Percentiles rank a stretch among this genome's conserved stretches.
Conservation (phyloP, 2,797 vertebrate species). For the Paramormyrops hopkinsi region DNA sequence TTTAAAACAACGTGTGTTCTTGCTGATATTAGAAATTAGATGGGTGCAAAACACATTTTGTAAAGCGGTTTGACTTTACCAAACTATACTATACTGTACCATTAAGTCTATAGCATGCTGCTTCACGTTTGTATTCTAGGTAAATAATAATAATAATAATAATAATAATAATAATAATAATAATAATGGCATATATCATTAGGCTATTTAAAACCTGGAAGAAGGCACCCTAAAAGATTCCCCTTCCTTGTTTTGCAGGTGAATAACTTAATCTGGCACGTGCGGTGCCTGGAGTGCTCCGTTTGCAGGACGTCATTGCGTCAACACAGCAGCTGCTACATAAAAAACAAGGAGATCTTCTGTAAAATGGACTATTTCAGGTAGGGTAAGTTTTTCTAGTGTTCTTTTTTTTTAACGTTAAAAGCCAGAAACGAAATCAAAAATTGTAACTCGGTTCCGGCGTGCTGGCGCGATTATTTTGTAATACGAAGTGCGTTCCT, state of each 20-base stretch:
- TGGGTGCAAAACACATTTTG: background rate
- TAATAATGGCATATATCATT: background rate
- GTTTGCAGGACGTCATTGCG: constrained; percentile 91
- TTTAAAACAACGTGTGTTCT: background rate
- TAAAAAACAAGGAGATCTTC: constrained; percentile 99
- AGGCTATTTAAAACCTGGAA: constrained; percentile 6
- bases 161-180: background rate
- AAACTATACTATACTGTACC: background rate
- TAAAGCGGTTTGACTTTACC: background rate
- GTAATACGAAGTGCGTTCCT: background rate
- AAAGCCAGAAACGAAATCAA: background rate
- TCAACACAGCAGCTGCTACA: constrained; percentile 98
- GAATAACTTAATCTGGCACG: constrained; percentile 98
- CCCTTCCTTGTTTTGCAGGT: constrained; percentile 63
- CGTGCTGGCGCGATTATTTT: background rate
- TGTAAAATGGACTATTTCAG: constrained; percentile 99
- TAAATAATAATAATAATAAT: constrained; percentile 6
- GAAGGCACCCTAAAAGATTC: constrained; percentile 7
- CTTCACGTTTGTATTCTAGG: background rate
- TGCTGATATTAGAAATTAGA: background rate
- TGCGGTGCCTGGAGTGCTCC: constrained; percentile 92
- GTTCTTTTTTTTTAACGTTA: constrained; percentile 37
- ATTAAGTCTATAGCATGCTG: background rate
- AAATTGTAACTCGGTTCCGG: background rate
- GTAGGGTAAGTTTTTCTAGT: constrained; percentile 77